Evolutionary conservation across 1,140 invertebrate species (phyloP), one percentile per base, ranked within the genome.

Genomic region (Drosophila ogumai): DNA sequence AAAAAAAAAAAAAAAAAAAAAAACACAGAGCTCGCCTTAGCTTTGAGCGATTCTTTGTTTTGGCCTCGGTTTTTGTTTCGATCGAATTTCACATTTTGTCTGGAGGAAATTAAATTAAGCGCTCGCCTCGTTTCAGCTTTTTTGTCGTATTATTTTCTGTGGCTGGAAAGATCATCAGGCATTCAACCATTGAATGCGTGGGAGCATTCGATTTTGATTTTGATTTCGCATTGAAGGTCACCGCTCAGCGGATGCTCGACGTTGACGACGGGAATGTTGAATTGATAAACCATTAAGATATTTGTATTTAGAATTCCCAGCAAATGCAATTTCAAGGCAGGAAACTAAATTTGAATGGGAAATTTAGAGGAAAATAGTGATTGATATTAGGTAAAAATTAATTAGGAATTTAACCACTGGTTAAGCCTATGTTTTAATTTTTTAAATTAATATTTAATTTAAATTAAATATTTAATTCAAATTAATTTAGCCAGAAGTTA

Each of bases 61-160:
- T 36, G 36, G 44, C 38, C 61, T 68, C 54, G 65, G 50, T 61
- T 68, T 65, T 58, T 61, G 66, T 85, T 81, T 90, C 86, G 86
- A 90, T 90, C 86, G 86, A 90, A 90, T 90, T 90, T 90, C 86
- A 90, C 67, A 75, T 44, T 67, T 59, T 61, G 56, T 68, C 66
- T 82, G 61, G 44, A 87, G 88, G 88, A 91, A 91, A 91, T 91
- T 91, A 75, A 91, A 91, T 87, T 81, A 91, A 91, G 82, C 73
- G 73, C 52, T 85, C 68, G 80, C 78, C 75, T 79, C 60, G 79
- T 38, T 75, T 56, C 32, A 64, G 44, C 22, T 34, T 57, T 34
- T 44, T 58, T 25, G 28, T 41, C 4, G 7, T 68, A 43, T 25
- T 34, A 13, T 31, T 41, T 40, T 52, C 13, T 49, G 47, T 31